These are phyloP conservation scores for Exephanes ischioxanthus DNA, from an alignment of 2,888 invertebrate genomes.

Conservation along the genomic window DNA sequence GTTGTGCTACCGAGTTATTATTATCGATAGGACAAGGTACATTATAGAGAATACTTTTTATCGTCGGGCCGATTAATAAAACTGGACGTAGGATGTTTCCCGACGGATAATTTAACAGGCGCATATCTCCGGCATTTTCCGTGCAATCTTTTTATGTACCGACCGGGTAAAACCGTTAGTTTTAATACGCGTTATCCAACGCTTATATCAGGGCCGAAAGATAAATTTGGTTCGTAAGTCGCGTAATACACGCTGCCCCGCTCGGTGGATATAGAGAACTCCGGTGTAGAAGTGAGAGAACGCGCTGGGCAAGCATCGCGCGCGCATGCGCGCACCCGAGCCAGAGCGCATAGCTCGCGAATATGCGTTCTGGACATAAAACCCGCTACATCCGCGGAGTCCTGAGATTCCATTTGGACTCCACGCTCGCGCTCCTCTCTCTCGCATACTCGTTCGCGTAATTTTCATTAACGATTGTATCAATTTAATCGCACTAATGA, in stretches of 20 bases:
- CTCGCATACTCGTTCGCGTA: not conserved
- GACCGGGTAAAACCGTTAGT: not conserved
- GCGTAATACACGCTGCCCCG: constrained; percentile 8
- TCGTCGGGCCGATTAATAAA: not conserved
- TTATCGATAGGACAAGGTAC: not conserved
- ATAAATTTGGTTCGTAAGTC: constrained; percentile 51
- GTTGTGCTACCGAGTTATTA: constrained; percentile 14
- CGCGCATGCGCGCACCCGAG: constrained; percentile 59
- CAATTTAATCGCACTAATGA: constrained; percentile 17
- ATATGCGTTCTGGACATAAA: constrained; percentile 32
- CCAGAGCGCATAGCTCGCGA: constrained; percentile 57
- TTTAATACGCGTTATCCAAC: constrained; percentile 12
- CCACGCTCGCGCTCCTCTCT: not conserved
- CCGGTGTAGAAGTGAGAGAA: constrained; percentile 38
- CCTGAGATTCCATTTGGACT: constrained; percentile 37
- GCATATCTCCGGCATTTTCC: not conserved
- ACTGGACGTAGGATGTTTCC: not conserved
- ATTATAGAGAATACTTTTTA: not conserved
- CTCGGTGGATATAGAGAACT: not conserved
- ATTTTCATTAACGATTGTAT: constrained; percentile 13
- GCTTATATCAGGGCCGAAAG: constrained; percentile 28
- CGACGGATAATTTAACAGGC: not conserved
- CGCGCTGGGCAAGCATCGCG: not conserved
- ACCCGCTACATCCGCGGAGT: constrained; percentile 21
- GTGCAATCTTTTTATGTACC: not conserved